Evolutionary conservation across 1,140 invertebrate species (phyloP).

Genomic region (Aphidius ervi): DNA sequence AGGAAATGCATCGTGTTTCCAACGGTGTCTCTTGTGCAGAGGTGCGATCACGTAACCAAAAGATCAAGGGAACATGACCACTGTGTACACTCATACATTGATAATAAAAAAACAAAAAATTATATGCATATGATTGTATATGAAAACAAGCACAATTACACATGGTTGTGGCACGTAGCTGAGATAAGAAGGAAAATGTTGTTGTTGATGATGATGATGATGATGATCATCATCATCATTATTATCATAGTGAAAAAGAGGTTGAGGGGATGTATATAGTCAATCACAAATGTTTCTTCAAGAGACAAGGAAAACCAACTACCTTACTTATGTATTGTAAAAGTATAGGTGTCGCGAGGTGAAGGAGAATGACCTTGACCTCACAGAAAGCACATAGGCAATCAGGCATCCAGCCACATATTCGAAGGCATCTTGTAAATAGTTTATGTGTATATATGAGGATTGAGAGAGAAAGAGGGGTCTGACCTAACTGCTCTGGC

Average conservation of each 20-base stretch:
- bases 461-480: background rate
- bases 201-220: background rate
- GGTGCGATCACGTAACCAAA: constrained; percentile 1
- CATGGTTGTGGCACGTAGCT: constrained; percentile 21
- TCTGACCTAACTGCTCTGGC: constrained; percentile 29
- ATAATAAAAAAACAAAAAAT: background rate
- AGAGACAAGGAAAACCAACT: too few species aligned
- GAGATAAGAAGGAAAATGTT: background rate
- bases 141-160: constrained; percentile 13
- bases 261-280: background rate
- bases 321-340: too few species aligned
- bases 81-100: constrained; percentile 4
- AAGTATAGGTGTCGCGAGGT: constrained; percentile 15
- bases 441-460: constrained; percentile 1
- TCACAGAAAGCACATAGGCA: constrained; percentile 24
- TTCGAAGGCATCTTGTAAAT: constrained; percentile 19
- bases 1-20: constrained; percentile 2
- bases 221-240: too few species aligned
- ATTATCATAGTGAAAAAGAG: too few species aligned
- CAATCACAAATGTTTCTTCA: constrained; percentile 3
- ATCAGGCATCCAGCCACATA: constrained; percentile 28
- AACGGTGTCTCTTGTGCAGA: constrained; percentile 6
- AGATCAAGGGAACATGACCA: background rate
- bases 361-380: constrained; percentile 36
- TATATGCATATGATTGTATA: constrained; percentile 1